Evolutionary conservation across 2,888 invertebrate genomes (phyloP).

Genomic region (Physocephala rufipes): DNA sequence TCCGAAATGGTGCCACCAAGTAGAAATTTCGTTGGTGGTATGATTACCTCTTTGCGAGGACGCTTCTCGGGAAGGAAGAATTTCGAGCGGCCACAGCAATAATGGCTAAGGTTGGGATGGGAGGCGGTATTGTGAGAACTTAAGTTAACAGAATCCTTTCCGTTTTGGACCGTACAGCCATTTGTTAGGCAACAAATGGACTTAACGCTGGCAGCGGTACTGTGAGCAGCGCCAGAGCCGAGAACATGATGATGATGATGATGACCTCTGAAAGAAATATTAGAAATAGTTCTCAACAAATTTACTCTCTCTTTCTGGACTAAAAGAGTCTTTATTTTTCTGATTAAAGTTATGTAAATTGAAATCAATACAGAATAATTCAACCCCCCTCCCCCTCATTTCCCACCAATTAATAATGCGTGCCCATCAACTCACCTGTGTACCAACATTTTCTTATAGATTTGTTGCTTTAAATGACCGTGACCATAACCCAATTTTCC

Average conservation of each 20-base stretch:
- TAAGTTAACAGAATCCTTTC: slow-evolving; percentile 32
- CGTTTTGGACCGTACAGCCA: slow-evolving; percentile 50
- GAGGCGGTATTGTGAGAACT: slow-evolving; percentile 39
- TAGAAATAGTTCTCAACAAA: no score
- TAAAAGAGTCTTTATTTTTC: neutral
- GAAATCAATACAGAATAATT: no score
- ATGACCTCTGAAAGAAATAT: slow-evolving; percentile 42
- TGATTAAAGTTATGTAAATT: no score
- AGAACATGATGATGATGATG: slow-evolving; percentile 57
- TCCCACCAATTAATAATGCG: no score
- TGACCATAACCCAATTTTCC: slow-evolving; percentile 57
- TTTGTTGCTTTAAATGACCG: slow-evolving; percentile 55
- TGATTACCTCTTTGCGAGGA: slow-evolving; percentile 77
- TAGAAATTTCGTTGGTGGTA: slow-evolving; percentile 89
- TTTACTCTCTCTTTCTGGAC: no score
- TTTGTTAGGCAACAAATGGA: slow-evolving; percentile 53
- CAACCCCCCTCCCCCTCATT: no score
- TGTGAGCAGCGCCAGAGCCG: slow-evolving; percentile 53
- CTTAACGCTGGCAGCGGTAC: slow-evolving; percentile 48
- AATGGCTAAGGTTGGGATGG: slow-evolving; percentile 47
- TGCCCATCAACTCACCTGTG: slow-evolving; percentile 50
- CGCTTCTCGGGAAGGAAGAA: slow-evolving; percentile 79
- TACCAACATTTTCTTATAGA: slow-evolving; percentile 58
- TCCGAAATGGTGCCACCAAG: slow-evolving; percentile 95
- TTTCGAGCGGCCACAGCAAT: slow-evolving; percentile 69